Evolutionary conservation across 1,140 invertebrate genomes (phyloP).

Genomic region (Trachelipus rathkii): DNA sequence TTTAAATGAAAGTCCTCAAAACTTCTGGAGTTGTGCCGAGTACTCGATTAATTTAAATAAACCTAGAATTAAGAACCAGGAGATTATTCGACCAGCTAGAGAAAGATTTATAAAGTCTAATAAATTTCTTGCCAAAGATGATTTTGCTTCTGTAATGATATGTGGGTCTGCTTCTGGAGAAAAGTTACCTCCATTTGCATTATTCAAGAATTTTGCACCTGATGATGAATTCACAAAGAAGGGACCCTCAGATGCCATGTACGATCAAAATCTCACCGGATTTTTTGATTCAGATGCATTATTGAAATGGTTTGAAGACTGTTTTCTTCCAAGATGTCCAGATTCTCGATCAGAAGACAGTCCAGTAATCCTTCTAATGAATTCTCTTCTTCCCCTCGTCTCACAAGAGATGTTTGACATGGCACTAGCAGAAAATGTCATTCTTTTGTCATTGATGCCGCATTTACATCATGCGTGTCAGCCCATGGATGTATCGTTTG

Average conservation of each 20-base stretch:
- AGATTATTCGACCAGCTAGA: background rate
- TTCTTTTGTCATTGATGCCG: background rate
- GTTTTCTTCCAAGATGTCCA: background rate
- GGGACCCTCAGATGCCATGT: background rate
- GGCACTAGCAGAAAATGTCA: background rate
- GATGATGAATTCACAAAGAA: background rate
- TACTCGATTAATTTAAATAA: background rate
- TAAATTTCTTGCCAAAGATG: background rate
- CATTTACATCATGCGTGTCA: background rate
- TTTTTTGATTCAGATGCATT: background rate
- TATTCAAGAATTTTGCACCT: background rate
- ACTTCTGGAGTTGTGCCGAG: background rate
- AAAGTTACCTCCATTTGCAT: background rate
- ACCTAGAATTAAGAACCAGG: background rate
- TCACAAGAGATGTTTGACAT: background rate
- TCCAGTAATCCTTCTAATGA: background rate
- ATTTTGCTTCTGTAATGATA: background rate
- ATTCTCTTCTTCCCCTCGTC: background rate
- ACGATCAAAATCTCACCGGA: background rate
- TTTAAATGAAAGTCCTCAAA: background rate
- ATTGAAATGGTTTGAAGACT: background rate
- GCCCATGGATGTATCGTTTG: background rate
- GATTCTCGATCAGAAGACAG: background rate
- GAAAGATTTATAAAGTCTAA: background rate
- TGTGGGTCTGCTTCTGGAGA: background rate